Evolutionary conservation across 1,140 invertebrate species (phyloP).

Genomic region (Hyles euphorbiae): DNA sequence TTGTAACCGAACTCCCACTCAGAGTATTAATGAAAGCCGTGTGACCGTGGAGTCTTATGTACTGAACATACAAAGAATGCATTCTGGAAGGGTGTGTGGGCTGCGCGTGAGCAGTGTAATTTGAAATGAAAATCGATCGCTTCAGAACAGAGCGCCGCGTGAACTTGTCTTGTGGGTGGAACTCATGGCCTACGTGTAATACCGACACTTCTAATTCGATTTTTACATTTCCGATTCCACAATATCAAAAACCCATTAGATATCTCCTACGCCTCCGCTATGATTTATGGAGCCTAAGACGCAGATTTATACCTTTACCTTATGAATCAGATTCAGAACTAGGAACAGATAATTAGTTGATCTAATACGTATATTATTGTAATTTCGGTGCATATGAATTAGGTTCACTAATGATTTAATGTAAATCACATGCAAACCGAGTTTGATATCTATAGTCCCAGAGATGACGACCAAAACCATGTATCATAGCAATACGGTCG

Average conservation of each 20-base stretch:
- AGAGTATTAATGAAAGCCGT: conserved; percentile 35
- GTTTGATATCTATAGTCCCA: conserved; percentile 1
- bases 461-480: too few relatives aligned
- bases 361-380: too few relatives aligned
- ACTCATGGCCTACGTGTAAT: conserved; percentile 45
- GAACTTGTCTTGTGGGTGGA: conserved; percentile 62
- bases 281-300: conserved; percentile 30
- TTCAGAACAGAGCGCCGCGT: conserved; percentile 41
- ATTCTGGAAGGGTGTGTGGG: conserved; percentile 45
- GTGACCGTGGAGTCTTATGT: conserved; percentile 36
- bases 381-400: not conserved
- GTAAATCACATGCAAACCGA: conserved; percentile 7
- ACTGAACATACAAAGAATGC: conserved; percentile 45
- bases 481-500: too few relatives aligned
- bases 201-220: conserved; percentile 28
- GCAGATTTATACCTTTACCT: not conserved
- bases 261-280: conserved; percentile 45
- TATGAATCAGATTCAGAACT: not conserved
- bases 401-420: conserved; percentile 5
- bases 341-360: not conserved
- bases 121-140: conserved; percentile 70
- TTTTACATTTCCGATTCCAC: conserved; percentile 36
- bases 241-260: conserved; percentile 28
- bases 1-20: conserved; percentile 11
- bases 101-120: conserved; percentile 43